These are phyloP conservation scores for Noctilio leporinus DNA, from an alignment of 2,113 vertebrate genomes.

Conservation along the genomic window DNA sequence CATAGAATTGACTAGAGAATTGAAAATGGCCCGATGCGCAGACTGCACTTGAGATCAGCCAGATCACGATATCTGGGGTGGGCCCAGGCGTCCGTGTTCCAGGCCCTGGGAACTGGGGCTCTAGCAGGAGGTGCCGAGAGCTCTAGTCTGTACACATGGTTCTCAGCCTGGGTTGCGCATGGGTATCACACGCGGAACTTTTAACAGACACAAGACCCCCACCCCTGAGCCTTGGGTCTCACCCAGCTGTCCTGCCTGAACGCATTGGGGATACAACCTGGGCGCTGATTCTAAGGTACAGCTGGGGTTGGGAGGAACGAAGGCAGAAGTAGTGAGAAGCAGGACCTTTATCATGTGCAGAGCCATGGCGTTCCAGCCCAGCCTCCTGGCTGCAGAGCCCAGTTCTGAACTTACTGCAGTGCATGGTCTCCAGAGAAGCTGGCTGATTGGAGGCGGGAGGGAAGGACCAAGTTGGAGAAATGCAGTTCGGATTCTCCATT, in stretches of 20 bases:
- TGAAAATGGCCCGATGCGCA: not conserved
- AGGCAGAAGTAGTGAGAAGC: not conserved
- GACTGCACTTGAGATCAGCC: fast-evolving
- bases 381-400: not conserved
- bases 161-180: not conserved
- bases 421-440: not conserved
- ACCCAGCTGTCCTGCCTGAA: not conserved
- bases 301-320: not conserved
- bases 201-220: not conserved
- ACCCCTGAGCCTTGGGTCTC: not conserved
- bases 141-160: not conserved
- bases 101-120: not conserved
- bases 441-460: not conserved
- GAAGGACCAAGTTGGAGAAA: not conserved
- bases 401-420: not conserved
- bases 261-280: not conserved
- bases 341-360: not conserved
- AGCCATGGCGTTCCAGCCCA: not conserved
- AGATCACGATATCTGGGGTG: not conserved
- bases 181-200: not conserved
- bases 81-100: not conserved
- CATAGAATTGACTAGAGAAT: not conserved
- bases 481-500: not conserved
- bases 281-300: not conserved
- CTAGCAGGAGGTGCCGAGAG: not conserved